Evolutionary conservation across 2,113 vertebrate species (phyloP), one percentile per base, ranked within the genome.

Genomic region (Labeo catla): DNA sequence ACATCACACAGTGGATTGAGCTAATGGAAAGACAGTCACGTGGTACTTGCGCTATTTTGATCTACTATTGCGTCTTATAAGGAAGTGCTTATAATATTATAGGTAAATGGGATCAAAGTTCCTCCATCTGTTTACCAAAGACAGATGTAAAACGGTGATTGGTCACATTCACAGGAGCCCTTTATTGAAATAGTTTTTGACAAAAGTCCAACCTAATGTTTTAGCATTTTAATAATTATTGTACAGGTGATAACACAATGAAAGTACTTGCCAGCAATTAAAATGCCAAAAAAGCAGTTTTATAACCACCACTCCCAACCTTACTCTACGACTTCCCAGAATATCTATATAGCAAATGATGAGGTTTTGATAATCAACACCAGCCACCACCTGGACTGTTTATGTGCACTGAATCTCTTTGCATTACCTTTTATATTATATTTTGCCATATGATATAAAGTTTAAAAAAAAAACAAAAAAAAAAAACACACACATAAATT

Each of bases 21-120:
- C 63, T 45, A 54, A 66, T 79, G 11, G 34, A 52, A 77, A 34
- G 4, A 43, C 6, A 23, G 76, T 28, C 19, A 15, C 10, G 11
- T 49, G 10, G 16, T 72, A 0, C 36, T 10, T 13, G 47, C 12
- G 54, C 47, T 43, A 28, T 87, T 83, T 11, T 76, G 36, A 28
- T 82, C 49, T 52, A 66, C 47, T 72, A 28, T 68, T 28, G 54
- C 43, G 4, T 47, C 59, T 61, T 63, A 80, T 43, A 36, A 79
- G 84, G 84, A 88, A 88, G 87, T 65, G 12, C 28, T 81, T 21
- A 16, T 47, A 21, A 28, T 66, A 50, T 88, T 34, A 72, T 43
- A 34, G 36, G 45, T 52, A 65, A 59, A 86, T 83, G 80, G 47
- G 80, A 28, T 47, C 84, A 86, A 86, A 83, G 87, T 88, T 52